phyloP scores from a whole-genome alignment of 1,140 invertebrate genomes.

The Neodiprion pinetum region DNA sequence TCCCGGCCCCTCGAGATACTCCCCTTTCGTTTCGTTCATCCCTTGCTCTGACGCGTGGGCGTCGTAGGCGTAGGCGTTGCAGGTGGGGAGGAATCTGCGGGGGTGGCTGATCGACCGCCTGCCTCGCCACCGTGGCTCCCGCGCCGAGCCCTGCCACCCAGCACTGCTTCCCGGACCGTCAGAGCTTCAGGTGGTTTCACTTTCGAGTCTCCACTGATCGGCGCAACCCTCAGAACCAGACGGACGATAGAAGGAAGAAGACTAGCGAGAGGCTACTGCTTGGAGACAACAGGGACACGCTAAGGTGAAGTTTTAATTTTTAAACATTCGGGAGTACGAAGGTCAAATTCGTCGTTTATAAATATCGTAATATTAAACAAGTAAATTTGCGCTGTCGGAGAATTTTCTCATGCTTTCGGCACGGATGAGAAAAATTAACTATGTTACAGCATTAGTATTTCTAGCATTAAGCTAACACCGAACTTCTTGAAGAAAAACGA shows the following conservation, averaged over 20 bases:
- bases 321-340: no score
- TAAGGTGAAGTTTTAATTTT: neutral
- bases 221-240: neutral
- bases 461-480: no score
- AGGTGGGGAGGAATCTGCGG: neutral
- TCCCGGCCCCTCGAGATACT: neutral
- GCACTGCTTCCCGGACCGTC: slow-evolving; percentile 1
- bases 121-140: neutral
- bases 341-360: no score
- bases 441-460: no score
- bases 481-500: no score
- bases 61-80: neutral
- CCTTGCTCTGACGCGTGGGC: slow-evolving; percentile 1
- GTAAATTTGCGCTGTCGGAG: no score
- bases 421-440: no score
- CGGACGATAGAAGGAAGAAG: neutral
- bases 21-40: neutral
- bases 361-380: no score
- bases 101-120: slow-evolving; percentile 4
- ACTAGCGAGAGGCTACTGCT: neutral
- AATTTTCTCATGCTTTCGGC: no score
- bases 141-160: neutral
- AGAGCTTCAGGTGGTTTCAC: neutral
- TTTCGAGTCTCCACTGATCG: neutral
- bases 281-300: neutral